phyloP scores from a whole-genome alignment of 53 echinoderm and acorn worm species.

The Holothuria scabra region DNA sequence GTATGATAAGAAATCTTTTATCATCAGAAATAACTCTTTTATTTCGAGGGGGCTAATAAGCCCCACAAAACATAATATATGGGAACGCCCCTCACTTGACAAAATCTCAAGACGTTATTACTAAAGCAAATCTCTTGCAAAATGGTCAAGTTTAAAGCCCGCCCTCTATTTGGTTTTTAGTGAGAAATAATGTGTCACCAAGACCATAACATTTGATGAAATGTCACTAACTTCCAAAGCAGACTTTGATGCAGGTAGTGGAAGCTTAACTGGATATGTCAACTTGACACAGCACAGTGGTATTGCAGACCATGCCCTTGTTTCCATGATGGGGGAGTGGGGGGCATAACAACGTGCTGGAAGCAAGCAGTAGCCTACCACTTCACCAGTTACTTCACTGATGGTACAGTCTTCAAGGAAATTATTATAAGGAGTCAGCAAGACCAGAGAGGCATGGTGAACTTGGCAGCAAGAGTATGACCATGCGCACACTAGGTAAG shows the following conservation, averaged over 20 bases:
- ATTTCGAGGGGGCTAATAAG: too few relatives aligned
- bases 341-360: slow-evolving; percentile 64
- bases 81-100: too few relatives aligned
- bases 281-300: slow-evolving; percentile 66
- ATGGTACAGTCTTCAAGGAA: slow-evolving; percentile 54
- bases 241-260: slow-evolving; percentile 62
- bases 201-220: slow-evolving; percentile 69
- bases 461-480: slow-evolving; percentile 49
- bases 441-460: slow-evolving; percentile 26
- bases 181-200: too few relatives aligned
- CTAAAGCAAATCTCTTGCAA: too few relatives aligned
- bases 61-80: too few relatives aligned
- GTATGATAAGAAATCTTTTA: too few relatives aligned
- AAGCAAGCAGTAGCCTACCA: slow-evolving; percentile 76
- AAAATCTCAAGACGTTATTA: too few relatives aligned
- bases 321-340: slow-evolving; percentile 73
- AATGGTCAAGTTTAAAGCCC: too few relatives aligned
- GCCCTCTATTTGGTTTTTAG: too few relatives aligned
- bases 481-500: slow-evolving; percentile 24
- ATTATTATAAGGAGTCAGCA: slow-evolving; percentile 42
- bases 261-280: slow-evolving; percentile 55
- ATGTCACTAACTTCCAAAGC: slow-evolving; percentile 69
- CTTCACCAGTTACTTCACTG: slow-evolving; percentile 65
- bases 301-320: slow-evolving; percentile 70
- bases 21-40: too few relatives aligned